Percentiles rank a stretch among this genome's conserved stretches.
These are phyloP conservation scores for Montipora cactus DNA, from an alignment of 64 coral and sea anemone genomes.

Conservation along the genomic window DNA sequence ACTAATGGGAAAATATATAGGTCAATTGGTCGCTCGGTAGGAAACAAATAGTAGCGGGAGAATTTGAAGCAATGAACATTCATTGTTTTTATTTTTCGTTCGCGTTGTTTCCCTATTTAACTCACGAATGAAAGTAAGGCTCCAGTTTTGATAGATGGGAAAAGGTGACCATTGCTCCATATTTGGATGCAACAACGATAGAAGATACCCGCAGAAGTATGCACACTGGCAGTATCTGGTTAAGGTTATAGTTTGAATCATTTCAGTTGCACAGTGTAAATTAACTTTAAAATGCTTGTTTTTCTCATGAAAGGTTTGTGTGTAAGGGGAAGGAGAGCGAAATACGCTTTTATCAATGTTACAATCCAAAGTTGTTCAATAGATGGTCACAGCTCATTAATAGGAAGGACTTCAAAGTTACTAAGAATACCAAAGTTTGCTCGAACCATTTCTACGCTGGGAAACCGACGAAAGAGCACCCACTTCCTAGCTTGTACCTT, in stretches of 20 bases:
- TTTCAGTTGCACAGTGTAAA: not conserved
- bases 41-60: not conserved
- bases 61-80: not conserved
- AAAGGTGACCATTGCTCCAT: conserved; percentile 60
- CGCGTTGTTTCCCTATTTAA: conserved; percentile 28
- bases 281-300: not conserved
- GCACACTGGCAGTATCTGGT: conserved; percentile 37
- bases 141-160: conserved; percentile 33
- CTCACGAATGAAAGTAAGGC: conserved; percentile 31
- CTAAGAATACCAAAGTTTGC: conserved; percentile 66
- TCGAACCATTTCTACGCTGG: conserved; percentile 43
- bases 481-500: conserved; percentile 42
- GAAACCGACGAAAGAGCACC: conserved; percentile 57
- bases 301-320: conserved; percentile 7
- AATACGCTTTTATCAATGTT: conserved; percentile 49
- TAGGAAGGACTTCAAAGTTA: conserved; percentile 47
- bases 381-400: conserved; percentile 71
- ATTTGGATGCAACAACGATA: conserved; percentile 63
- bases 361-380: conserved; percentile 26
- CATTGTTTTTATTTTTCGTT: not conserved
- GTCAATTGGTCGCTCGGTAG: conserved; percentile 3
- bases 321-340: conserved; percentile 19
- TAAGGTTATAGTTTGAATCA: conserved; percentile 20
- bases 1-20: too few species aligned
- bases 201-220: conserved; percentile 39